Evolutionary conservation across 2,888 invertebrate genomes (phyloP), one percentile per base, ranked within the genome.

Genomic region (Caradrina clavipalpis): DNA sequence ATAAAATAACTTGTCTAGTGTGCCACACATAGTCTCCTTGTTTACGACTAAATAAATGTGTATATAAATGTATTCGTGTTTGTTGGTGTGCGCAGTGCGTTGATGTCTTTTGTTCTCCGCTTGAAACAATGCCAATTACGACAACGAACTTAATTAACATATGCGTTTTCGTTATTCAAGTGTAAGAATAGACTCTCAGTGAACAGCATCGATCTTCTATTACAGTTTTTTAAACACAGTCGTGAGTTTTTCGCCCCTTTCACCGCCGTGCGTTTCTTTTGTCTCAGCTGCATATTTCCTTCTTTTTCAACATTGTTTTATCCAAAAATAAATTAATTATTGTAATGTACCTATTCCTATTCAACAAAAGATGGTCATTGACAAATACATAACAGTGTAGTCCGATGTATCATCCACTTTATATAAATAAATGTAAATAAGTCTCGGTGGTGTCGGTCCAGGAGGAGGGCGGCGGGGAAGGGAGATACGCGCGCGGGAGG

Each of bases 81-180:
- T 10, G 26, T 19, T n/a, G 35, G 0, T 51, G 11, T 11, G 10
- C 47, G 11, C n/a, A 13, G 58, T 84, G 87, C 91, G 91, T 91
- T 91, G 90, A 91, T 86, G 89, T 92, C 92, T 92, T 91, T 91
- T 90, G 85, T 87, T 87, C 78, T 50, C 53, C 45, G 47, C 35
- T 62, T 31, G 53, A 74, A 79, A 69, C 67, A 69, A 75, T 54
- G 7, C 2, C 50, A 17, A 19, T 19, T n/a, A 19, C 13, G 4
- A 45, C 26, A 64, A 55, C 39, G 26, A 42, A 42, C 2, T 10
- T 76, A 49, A 69, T 55, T 35, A 49, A 31, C n/a, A 42, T 17
- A 22, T 42, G 1, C 17, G 45, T 17, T 15, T 17, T 17, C 6
- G 11, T 45, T 45, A 45, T 45, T 45, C 45, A 6, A 17, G 17